These are phyloP conservation scores for Scrobipalpa costella DNA, from an alignment of 2,888 invertebrate genomes.

Conservation along the genomic window DNA sequence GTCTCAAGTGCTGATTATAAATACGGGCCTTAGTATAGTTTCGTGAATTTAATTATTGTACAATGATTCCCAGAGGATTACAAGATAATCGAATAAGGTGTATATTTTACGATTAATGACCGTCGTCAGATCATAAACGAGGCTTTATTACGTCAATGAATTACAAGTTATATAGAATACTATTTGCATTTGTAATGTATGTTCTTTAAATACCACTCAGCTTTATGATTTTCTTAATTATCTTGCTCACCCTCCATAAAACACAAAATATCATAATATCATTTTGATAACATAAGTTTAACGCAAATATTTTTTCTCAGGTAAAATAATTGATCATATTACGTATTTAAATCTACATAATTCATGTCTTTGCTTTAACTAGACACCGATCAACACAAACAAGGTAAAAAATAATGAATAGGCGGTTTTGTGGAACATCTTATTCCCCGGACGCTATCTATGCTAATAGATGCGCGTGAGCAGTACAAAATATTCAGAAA, in stretches of 20 bases:
- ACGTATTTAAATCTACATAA: conserved; percentile 15
- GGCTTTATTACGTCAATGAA: neutral
- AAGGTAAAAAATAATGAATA: conserved; percentile 26
- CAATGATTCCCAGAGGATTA: conserved; percentile 35
- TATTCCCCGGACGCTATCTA: conserved; percentile 59
- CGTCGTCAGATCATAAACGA: neutral
- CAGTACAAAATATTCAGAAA: conserved; percentile 62
- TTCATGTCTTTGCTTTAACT: conserved; percentile 26
- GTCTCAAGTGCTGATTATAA: too few relatives aligned
- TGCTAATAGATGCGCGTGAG: conserved; percentile 64
- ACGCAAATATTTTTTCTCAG: neutral
- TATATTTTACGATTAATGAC: neutral
- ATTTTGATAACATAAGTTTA: neutral
- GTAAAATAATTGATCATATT: conserved; percentile 14
- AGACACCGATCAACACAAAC: conserved; percentile 24
- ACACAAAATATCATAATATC: conserved; percentile 5
- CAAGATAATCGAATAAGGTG: neutral
- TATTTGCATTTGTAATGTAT: conserved; percentile 1
- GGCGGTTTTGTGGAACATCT: conserved; percentile 27
- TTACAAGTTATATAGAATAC: conserved; percentile 2
- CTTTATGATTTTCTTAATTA: neutral
- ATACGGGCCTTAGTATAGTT: too few relatives aligned
- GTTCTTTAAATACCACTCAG: neutral
- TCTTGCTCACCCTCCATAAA: conserved; percentile 5
- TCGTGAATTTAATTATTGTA: conserved; percentile 39